These are phyloP conservation scores for Labrus mixtus DNA, from an alignment of 2,113 vertebrate species.

Conservation along the genomic window DNA sequence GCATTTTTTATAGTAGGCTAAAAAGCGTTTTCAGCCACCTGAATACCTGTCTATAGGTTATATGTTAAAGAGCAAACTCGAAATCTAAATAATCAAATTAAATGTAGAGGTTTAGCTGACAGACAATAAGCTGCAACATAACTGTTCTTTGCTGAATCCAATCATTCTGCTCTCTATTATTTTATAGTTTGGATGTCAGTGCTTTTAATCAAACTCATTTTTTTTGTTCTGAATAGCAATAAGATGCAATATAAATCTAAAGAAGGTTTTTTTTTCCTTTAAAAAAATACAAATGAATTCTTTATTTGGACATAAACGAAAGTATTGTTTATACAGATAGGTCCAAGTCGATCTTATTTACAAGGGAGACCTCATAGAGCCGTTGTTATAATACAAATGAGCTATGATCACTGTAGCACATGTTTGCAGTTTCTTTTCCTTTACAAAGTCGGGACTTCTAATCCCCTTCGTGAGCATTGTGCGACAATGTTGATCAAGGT, in stretches of 20 bases:
- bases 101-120: background rate
- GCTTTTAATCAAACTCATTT: too few species aligned
- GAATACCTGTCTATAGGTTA: constrained; percentile 6
- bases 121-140: background rate
- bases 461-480: background rate
- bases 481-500: constrained; percentile 34
- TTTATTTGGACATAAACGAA: constrained; percentile 11
- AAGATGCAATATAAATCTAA: constrained; percentile 48
- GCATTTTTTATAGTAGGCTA: constrained; percentile 42
- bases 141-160: background rate
- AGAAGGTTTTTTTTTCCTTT: constrained; percentile 25
- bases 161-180: background rate
- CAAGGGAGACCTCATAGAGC: constrained; percentile 27
- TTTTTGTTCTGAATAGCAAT: background rate
- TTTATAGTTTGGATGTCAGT: too few species aligned
- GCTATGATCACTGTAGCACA: background rate
- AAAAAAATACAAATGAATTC: constrained; percentile 31
- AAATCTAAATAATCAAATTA: background rate
- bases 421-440: background rate
- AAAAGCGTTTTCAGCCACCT: constrained; percentile 25
- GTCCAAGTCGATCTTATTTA: constrained; percentile 34
- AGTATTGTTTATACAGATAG: constrained; percentile 7
- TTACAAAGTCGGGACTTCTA: background rate
- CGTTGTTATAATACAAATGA: constrained; percentile 1
- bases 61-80: background rate